Base-by-base conservation (phyloP, 1,140 invertebrate species). In the Goniozus legneri region DNA sequence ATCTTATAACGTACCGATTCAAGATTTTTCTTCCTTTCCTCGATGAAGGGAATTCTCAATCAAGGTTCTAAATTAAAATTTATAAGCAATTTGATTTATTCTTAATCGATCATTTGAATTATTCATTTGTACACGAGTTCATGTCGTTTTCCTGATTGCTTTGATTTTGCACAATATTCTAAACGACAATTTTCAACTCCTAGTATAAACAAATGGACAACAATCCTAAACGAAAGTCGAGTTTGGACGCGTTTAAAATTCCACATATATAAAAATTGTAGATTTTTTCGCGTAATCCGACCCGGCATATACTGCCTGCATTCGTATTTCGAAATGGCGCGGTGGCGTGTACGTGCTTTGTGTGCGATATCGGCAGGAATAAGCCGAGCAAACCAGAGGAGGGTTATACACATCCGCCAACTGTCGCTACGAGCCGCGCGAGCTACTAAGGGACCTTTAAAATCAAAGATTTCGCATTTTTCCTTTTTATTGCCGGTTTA, bases 401-500 rank as follows among this genome's bases (percentile, higher is more conserved):
- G 54, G 65, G 54, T 67, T 72, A 62, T 69, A 73, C 62, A 60
- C 63, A 66, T 67, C 64, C 60, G 58, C 67, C 67, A 75, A 73
- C 69, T 74, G 70, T 69, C 66, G 69, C 67, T 56, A 44, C 20
- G 40, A 52, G 44, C 44, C 27, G 22, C 43, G 42, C 16, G 14
- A 37, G 41, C 34, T 18, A 19, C 27, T 41, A 10, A 13, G 36
- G 24, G 34, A 21, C 51, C 54, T 55, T 64, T 67, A 62, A 64
- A 64, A 69, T 67, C 65, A 59, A 57, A 65, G 56, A 65, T 64
- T 62, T 66, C 62, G 62, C 65, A 65, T 71, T 69, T 58, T 65
- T 64, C 62, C 36, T 64, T 75, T 63, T 76, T 75, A 76, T 75
- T 74, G 69, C 62, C 64, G 68, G 63, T 72, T 76, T 74, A 74